Percentiles rank a stretch among this genome's conserved stretches.
These are phyloP conservation scores for Nephila pilipes DNA, from an alignment of 1,140 invertebrate genomes.

Conservation along the genomic window DNA sequence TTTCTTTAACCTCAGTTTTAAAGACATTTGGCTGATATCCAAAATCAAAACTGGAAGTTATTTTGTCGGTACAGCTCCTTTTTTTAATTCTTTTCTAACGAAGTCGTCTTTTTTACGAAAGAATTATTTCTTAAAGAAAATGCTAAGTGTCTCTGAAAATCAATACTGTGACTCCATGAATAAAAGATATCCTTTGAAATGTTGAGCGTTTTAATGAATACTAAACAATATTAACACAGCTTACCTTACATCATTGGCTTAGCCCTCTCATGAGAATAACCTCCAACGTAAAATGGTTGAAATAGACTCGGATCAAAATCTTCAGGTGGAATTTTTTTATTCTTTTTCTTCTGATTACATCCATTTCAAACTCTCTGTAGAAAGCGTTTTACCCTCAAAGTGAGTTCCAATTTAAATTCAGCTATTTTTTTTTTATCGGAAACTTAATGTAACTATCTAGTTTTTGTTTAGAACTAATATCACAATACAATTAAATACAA, in stretches of 20 bases:
- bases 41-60: conserved; percentile 17
- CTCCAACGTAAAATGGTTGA: background rate
- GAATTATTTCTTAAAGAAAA: background rate
- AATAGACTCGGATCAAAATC: background rate
- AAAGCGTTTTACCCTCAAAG: background rate
- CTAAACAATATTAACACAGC: conserved; percentile 26
- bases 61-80: background rate
- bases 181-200: conserved; percentile 45
- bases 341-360: background rate
- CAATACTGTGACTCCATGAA: conserved; percentile 31
- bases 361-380: background rate
- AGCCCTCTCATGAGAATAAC: background rate
- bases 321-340: background rate
- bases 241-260: conserved; percentile 27
- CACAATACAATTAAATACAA: too few relatives aligned
- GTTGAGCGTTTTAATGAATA: conserved; percentile 20
- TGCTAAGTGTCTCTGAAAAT: conserved; percentile 16
- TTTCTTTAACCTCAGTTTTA: background rate
- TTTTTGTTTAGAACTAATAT: too few relatives aligned
- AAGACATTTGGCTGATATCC: conserved; percentile 18
- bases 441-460: too few relatives aligned
- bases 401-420: too few relatives aligned
- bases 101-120: background rate
- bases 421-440: too few relatives aligned
- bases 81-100: background rate